Percentiles rank a stretch among this genome's conserved stretches.
Conservation (phyloP, 1,140 invertebrate genomes). For the Ostrea denselamellosa region DNA sequence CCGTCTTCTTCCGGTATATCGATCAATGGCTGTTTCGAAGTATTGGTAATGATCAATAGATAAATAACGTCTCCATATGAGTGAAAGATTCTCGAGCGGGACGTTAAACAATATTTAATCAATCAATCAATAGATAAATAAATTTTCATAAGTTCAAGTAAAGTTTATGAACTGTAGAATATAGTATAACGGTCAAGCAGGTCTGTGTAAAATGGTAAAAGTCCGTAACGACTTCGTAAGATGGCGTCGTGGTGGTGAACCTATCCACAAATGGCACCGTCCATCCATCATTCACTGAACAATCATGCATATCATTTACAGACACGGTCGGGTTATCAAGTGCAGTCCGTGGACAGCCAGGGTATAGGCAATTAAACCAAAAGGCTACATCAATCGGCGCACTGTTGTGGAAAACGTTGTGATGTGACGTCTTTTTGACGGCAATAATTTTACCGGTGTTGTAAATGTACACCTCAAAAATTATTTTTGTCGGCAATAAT, state of each 20-base stretch:
- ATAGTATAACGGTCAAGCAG: too few relatives aligned
- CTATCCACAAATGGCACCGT: background rate
- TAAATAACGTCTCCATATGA: too few relatives aligned
- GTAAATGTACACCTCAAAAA: background rate
- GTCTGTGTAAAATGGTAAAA: background rate
- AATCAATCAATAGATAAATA: too few relatives aligned
- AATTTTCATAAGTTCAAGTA: too few relatives aligned
- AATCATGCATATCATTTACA: background rate
- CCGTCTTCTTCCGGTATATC: background rate
- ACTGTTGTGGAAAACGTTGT: background rate
- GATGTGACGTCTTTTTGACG: background rate
- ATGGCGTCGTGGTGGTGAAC: background rate
- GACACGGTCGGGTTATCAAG: constrained; percentile 21
- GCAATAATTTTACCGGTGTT: background rate
- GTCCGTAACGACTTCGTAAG: background rate
- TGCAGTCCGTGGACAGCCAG: background rate
- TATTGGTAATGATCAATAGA: too few relatives aligned
- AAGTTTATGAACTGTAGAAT: too few relatives aligned
- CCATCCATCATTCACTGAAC: background rate
- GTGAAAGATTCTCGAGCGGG: too few relatives aligned
- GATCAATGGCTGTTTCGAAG: too few relatives aligned
- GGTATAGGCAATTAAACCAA: background rate
- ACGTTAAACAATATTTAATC: too few relatives aligned
- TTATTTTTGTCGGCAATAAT: background rate
- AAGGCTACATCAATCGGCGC: background rate